phyloP scores from a whole-genome alignment of 2,113 vertebrate genomes.

The Tragelaphus imberbis region DNA sequence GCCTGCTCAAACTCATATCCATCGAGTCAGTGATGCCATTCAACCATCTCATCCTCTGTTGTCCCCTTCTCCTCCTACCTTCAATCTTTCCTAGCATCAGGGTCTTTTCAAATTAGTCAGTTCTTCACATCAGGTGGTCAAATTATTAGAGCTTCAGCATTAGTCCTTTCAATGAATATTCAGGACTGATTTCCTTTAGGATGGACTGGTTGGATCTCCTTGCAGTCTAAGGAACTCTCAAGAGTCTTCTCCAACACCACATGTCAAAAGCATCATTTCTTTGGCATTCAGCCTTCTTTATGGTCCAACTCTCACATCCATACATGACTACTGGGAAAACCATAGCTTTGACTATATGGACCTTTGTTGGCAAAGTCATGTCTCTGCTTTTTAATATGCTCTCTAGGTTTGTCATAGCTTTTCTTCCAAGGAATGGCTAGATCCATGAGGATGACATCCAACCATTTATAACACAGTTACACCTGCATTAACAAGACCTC shows the following conservation, averaged over 20 bases:
- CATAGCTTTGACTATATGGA: not conserved
- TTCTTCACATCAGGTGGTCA: not conserved
- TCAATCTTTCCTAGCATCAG: not conserved
- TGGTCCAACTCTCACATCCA: not conserved
- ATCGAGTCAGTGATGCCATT: fast-evolving
- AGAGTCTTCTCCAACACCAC: not conserved
- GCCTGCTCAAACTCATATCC: not conserved
- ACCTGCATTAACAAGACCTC: not conserved
- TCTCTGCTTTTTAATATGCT: not conserved
- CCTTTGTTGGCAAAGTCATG: not conserved
- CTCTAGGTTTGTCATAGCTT: not conserved
- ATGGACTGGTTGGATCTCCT: not conserved
- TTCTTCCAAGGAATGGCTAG: not conserved
- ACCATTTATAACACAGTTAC: not conserved
- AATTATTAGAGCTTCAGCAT: not conserved
- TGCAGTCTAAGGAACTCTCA: not conserved
- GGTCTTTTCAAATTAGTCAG: not conserved
- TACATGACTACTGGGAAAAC: not conserved
- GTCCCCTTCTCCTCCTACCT: not conserved
- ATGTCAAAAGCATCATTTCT: not conserved
- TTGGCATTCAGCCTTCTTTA: fast-evolving
- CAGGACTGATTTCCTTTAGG: not conserved
- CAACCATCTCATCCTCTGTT: not conserved
- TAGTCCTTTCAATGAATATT: not conserved
- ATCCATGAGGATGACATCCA: not conserved